Percentiles rank a stretch among this genome's conserved stretches.
Evolutionary conservation across 2,888 invertebrate species (phyloP).

Genomic region (Lissocephala sabroskyi): DNA sequence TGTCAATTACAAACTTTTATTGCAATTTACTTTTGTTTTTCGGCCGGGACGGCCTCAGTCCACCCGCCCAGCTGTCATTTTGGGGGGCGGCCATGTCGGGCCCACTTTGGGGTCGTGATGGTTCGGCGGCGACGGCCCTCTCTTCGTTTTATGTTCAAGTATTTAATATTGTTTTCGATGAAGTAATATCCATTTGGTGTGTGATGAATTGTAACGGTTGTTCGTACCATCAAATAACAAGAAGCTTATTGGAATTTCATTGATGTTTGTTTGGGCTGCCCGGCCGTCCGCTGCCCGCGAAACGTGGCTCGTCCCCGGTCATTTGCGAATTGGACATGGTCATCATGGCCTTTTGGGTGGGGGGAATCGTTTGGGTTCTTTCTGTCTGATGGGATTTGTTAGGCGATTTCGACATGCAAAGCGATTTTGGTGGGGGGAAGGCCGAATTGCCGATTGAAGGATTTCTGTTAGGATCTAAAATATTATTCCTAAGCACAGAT

Average conservation of each 20-base stretch:
- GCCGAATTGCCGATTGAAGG: no score
- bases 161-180: constrained; percentile 62
- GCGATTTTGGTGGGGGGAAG: no score
- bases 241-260: constrained; percentile 45
- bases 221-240: constrained; percentile 39
- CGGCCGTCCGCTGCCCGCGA: no score
- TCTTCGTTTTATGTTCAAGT: constrained; percentile 50
- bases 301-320: no score
- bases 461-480: no score
- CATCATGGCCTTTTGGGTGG: no score
- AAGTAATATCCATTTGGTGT: constrained; percentile 60
- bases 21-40: constrained; percentile 65
- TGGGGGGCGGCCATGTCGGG: neutral
- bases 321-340: no score
- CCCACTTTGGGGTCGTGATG: constrained; percentile 45
- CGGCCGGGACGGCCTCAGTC: constrained; percentile 27
- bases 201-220: constrained; percentile 57
- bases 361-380: no score
- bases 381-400: no score
- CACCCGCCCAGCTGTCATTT: constrained; percentile 9
- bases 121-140: constrained; percentile 16
- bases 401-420: no score
- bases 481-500: no score
- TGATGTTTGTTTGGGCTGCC: constrained; percentile 24
- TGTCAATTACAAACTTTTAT: constrained; percentile 68